phyloP scores from a whole-genome alignment of 92 coral and sea anemone genomes.

The Umimayanthus chanpuru region DNA sequence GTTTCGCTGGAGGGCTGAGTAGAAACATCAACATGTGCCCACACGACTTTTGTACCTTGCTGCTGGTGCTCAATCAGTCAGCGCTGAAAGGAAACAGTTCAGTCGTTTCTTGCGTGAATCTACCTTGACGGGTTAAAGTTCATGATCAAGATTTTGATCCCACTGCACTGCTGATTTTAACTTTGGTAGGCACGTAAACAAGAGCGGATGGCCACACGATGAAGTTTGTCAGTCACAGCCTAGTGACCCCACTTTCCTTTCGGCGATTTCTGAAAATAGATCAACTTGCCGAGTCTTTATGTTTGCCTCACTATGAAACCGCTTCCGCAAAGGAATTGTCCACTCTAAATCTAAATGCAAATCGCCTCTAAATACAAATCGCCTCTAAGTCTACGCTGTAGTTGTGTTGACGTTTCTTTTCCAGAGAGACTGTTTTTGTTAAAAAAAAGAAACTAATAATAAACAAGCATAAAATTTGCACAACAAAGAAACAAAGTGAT shows the following conservation, averaged over 20 bases:
- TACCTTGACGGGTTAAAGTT: not conserved
- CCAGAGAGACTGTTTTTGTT: not conserved
- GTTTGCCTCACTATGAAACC: too few species aligned
- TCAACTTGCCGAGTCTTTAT: too few species aligned
- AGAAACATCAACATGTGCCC: not conserved
- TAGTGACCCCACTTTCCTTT: too few species aligned
- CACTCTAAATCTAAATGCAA: too few species aligned
- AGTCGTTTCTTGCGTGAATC: not conserved
- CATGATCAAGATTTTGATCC: not conserved
- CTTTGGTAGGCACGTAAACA: not conserved
- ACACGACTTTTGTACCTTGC: not conserved
- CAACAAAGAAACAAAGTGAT: not conserved
- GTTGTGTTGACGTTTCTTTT: too few species aligned
- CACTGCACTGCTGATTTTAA: not conserved
- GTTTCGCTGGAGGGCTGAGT: not conserved
- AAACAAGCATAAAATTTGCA: not conserved
- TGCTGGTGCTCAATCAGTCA: too few species aligned
- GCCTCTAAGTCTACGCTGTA: too few species aligned
- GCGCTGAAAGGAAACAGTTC: too few species aligned
- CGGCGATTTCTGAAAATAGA: too few species aligned
- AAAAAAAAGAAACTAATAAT: not conserved
- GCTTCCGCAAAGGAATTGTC: too few species aligned
- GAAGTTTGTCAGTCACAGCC: not conserved
- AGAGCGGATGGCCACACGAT: too few species aligned
- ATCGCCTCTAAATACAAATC: too few species aligned